Evolutionary conservation across 2,797 vertebrate species (phyloP).

Genomic region (Enteromius treurensis): DNA sequence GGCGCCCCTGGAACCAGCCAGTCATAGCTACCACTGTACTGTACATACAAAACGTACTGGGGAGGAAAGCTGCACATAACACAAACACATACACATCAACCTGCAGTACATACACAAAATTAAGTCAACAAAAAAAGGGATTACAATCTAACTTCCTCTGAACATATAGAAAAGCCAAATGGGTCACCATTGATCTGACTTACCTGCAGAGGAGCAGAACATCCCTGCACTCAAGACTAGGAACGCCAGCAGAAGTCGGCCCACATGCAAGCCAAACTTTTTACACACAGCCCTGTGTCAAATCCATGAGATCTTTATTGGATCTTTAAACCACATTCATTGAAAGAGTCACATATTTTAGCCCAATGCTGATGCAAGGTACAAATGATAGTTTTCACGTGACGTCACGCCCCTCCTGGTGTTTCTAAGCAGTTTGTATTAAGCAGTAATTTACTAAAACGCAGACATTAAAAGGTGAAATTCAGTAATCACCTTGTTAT

Average conservation of each 20-base stretch:
- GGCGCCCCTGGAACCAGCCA: constrained; percentile 94
- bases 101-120: background rate
- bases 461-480: too few relatives aligned
- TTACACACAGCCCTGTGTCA: constrained; percentile 92
- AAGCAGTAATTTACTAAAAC: too few relatives aligned
- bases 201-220: constrained; percentile 97
- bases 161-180: background rate
- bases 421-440: too few relatives aligned
- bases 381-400: too few relatives aligned
- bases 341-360: background rate
- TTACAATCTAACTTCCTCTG: background rate
- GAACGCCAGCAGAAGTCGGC: constrained; percentile 94
- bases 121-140: background rate
- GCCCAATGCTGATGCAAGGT: background rate
- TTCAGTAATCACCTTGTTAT: too few relatives aligned
- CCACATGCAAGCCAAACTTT: constrained; percentile 97
- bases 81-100: background rate
- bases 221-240: constrained; percentile 95
- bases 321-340: background rate
- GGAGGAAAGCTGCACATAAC: constrained; percentile 86
- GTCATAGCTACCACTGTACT: constrained; percentile 93
- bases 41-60: constrained; percentile 98
- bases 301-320: constrained; percentile 48
- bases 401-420: too few relatives aligned
- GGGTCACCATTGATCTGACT: constrained; percentile 48